Evolutionary conservation across 2,113 vertebrate species (phyloP).

Genomic region (Pseudorhombus dupliciocellatus): DNA sequence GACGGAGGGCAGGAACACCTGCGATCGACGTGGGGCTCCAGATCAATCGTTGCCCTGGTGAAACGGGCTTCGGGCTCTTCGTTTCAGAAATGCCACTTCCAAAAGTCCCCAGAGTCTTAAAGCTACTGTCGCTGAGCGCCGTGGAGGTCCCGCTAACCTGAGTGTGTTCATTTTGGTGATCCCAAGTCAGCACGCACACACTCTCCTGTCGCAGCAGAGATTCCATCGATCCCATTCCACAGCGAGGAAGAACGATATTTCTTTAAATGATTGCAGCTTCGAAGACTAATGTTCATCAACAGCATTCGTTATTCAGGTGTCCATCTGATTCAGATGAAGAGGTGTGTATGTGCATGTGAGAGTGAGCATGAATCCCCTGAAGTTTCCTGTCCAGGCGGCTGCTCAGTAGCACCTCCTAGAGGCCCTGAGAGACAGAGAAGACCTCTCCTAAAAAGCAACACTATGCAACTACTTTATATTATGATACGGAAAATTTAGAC

Average conservation of each 20-base stretch:
- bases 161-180: slow-evolving; percentile 45
- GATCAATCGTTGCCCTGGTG: background rate
- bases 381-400: slow-evolving; percentile 59
- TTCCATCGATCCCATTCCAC: slow-evolving; percentile 36
- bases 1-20: background rate
- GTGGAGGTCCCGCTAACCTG: slow-evolving; percentile 41
- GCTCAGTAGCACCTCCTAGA: slow-evolving; percentile 69
- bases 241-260: slow-evolving; percentile 70
- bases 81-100: slow-evolving; percentile 57
- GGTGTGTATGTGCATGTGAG: slow-evolving; percentile 20
- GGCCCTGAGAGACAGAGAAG: slow-evolving; percentile 74
- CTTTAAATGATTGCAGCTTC: slow-evolving; percentile 63
- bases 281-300: slow-evolving; percentile 49
- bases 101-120: slow-evolving; percentile 71
- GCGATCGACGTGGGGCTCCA: slow-evolving; percentile 8
- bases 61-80: slow-evolving; percentile 29
- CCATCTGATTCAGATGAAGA: slow-evolving; percentile 34
- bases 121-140: slow-evolving; percentile 60
- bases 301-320: slow-evolving; percentile 46
- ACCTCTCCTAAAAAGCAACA: slow-evolving; percentile 30
- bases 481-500: background rate
- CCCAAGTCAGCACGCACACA: slow-evolving; percentile 37
- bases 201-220: slow-evolving; percentile 26
- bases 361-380: slow-evolving; percentile 48
- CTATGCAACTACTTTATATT: background rate